These are phyloP conservation scores for Alloplasta piceator DNA, from an alignment of 2,888 invertebrate species.

Conservation along the genomic window DNA sequence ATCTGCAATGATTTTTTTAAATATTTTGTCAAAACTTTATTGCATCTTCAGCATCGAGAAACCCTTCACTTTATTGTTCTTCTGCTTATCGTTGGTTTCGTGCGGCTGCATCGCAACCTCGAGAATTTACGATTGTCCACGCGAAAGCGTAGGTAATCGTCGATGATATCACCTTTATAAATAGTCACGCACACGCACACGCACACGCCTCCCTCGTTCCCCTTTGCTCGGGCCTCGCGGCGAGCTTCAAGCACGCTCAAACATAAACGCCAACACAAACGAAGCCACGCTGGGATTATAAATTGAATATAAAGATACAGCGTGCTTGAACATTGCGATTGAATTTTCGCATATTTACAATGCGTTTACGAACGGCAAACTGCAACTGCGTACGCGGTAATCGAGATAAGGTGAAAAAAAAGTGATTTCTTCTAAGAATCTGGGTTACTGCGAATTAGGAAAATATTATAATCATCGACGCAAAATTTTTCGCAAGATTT, in stretches of 20 bases:
- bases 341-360: slow-evolving; percentile 17
- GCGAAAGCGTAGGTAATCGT: slow-evolving; percentile 82
- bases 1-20: too few species aligned
- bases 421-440: too few species aligned
- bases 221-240: slow-evolving; percentile 59
- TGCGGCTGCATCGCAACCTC: slow-evolving; percentile 61
- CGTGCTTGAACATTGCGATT: slow-evolving; percentile 30
- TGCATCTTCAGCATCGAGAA: too few species aligned
- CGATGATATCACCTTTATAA: slow-evolving; percentile 83
- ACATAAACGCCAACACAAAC: slow-evolving; percentile 68
- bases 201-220: slow-evolving; percentile 77
- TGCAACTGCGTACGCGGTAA: slow-evolving; percentile 19
- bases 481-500: too few species aligned
- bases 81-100: too few species aligned
- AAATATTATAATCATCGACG: too few species aligned
- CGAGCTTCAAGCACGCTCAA: slow-evolving; percentile 67
- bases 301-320: not conserved
- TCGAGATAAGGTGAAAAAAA: not conserved
- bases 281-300: slow-evolving; percentile 36
- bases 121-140: slow-evolving; percentile 80
- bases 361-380: slow-evolving; percentile 53
- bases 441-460: too few species aligned
- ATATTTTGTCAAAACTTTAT: too few species aligned
- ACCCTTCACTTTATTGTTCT: too few species aligned
- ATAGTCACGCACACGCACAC: slow-evolving; percentile 79